Evolutionary conservation across 2,797 vertebrate genomes (phyloP), one percentile per base, ranked within the genome.

Genomic region (Hemibagrus guttatus): DNA sequence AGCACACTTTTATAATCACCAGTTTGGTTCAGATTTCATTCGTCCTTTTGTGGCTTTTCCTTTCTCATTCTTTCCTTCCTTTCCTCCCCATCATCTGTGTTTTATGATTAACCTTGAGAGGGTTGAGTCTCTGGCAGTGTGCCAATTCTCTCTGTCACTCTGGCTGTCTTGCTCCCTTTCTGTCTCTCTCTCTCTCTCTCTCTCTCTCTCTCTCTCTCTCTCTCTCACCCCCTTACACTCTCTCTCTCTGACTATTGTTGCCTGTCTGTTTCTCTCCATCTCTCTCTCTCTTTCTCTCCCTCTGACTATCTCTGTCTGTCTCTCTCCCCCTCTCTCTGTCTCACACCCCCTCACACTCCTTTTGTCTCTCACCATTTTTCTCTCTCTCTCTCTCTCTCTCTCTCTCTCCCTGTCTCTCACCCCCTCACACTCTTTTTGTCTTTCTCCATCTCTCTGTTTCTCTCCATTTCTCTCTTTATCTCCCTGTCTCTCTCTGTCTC

Each of bases 41-140:
- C 17, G 52, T 31, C 54, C 31, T 54, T 76, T 6, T 6, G 6
- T 76, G 6, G 9, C 26, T 76, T 16, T 76, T 76, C 49, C 49
- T 59, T 58, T 26, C 21, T 39, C 54, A 16, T 64, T 39, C 71
- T 81, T 89, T 83, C 52, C 26, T 39, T 85, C 61, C 72, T 79
- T 54, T 83, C 54, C 75, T 35, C 28, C 52, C 52, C 52, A n/a
- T 58, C 54, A 42, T 76, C 35, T 63, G 21, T 68, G 49, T 69
- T 82, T 31, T 56, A 31, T 78, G 52, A 58, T 78, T 87, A 87
- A 87, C 87, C 86, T 88, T 79, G 83, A 85, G 83, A 72, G 78
- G 63, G 63, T 80, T 86, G 74, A 61, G 14, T n/a, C 28, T 81
- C 81, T 78, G 86, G 64, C 31, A n/a, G 3, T 64, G 21, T 68